A percentile compares a stretch with the other conserved stretches of the same genome.
Conservation (phyloP, 1,140 invertebrate species). For the Adelges cooleyi region DNA sequence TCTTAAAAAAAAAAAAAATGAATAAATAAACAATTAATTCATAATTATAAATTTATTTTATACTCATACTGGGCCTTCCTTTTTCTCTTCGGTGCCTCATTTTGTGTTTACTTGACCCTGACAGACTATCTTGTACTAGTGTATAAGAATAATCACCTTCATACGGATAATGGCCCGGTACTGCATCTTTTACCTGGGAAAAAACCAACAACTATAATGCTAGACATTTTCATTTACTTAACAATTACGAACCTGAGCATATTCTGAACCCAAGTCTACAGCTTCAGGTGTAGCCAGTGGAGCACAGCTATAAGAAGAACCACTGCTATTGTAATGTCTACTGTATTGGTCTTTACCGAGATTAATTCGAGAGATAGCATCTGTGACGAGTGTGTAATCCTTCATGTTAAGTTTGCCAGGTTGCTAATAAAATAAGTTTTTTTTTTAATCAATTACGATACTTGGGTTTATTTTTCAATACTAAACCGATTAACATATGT, state of each 20-base stretch:
- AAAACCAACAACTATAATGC: background rate
- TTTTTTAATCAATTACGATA: no score
- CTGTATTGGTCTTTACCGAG: conserved; percentile 41
- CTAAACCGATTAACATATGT: no score
- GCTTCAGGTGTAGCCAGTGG: conserved; percentile 69
- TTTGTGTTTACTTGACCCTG: conserved; percentile 45
- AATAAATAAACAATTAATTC: conserved; percentile 18
- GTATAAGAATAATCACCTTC: conserved; percentile 50
- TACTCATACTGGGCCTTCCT: conserved; percentile 50
- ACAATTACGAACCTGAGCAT: conserved; percentile 44
- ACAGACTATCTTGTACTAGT: conserved; percentile 50
- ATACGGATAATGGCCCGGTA: conserved; percentile 46
- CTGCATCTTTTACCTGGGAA: conserved; percentile 45
- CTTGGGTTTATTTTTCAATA: no score
- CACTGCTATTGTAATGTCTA: conserved; percentile 38
- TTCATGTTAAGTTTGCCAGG: conserved; percentile 82
- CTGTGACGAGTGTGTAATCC: conserved; percentile 75
- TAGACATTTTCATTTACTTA: background rate
- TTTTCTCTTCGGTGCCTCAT: conserved; percentile 50
- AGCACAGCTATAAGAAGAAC: conserved; percentile 49
- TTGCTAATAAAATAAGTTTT: conserved; percentile 46
- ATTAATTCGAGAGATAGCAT: conserved; percentile 69
- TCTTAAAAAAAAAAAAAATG: conserved; percentile 40
- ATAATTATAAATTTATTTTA: no score
- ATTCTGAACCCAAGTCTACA: conserved; percentile 58